phyloP scores from a whole-genome alignment of 1,140 invertebrate genomes.

The Drosophila equinoxialis region DNA sequence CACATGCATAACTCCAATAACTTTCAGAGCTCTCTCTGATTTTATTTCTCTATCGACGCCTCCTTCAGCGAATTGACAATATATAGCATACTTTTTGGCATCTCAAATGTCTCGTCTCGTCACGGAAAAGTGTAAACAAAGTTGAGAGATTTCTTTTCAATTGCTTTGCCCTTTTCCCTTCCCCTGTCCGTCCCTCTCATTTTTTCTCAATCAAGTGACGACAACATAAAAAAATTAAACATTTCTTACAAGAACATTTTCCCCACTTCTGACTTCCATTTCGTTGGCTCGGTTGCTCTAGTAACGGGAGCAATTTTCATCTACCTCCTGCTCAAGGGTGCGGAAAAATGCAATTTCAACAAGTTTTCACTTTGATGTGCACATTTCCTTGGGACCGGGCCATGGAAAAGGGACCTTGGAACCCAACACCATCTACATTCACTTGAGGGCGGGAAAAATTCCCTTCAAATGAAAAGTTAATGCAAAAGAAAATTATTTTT shows the following conservation, averaged over 20 bases:
- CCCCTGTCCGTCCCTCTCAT: too few species aligned
- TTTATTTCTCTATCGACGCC: constrained; percentile 5
- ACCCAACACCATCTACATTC: constrained; percentile 4
- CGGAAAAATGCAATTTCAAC: constrained; percentile 81
- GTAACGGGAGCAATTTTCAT: constrained; percentile 66
- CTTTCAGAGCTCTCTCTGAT: background rate
- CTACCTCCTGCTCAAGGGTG: constrained; percentile 68
- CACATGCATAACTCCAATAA: constrained; percentile 22
- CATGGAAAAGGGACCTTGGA: constrained; percentile 19
- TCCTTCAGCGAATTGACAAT: constrained; percentile 18
- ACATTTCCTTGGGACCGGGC: constrained; percentile 56
- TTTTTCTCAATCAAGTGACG: constrained; percentile 53
- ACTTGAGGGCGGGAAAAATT: constrained; percentile 35
- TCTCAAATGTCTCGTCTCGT: constrained; percentile 18
- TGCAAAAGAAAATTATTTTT: constrained; percentile 80
- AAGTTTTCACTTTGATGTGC: constrained; percentile 79
- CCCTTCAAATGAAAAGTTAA: constrained; percentile 76
- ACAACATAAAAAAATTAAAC: constrained; percentile 77
- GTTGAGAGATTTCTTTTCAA: constrained; percentile 24
- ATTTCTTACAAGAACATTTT: constrained; percentile 58
- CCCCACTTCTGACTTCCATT: constrained; percentile 59
- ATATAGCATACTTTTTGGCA: constrained; percentile 29
- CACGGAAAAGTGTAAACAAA: constrained; percentile 39
- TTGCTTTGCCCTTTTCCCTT: constrained; percentile 15
- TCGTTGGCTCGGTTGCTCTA: constrained; percentile 45